These are phyloP conservation scores for Coelinius sp. DNA, from an alignment of 2,888 invertebrate genomes.

Conservation along the genomic window DNA sequence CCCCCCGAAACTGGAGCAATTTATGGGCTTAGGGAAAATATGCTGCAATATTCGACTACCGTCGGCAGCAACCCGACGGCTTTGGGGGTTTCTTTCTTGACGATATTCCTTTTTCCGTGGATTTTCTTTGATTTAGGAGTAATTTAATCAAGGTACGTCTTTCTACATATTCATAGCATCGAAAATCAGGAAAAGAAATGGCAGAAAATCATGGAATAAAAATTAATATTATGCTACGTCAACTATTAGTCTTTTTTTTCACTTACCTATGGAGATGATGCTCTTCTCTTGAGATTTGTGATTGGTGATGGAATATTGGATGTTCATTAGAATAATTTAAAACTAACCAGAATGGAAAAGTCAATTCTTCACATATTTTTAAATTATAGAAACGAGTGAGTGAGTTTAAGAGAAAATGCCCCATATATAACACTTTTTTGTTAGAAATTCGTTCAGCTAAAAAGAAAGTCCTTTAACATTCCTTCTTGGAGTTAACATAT, in stretches of 20 bases:
- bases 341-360: too few relatives aligned
- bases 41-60: slow-evolving; percentile 56
- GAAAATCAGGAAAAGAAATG: slow-evolving; percentile 23
- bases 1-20: slow-evolving; percentile 65
- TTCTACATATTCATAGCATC: background rate
- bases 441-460: too few relatives aligned
- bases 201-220: slow-evolving; percentile 31
- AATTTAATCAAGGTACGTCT: slow-evolving; percentile 39
- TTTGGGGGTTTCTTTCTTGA: slow-evolving; percentile 1
- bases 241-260: background rate
- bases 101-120: background rate
- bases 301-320: too few relatives aligned
- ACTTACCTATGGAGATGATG: background rate
- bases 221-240: slow-evolving; percentile 38
- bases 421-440: too few relatives aligned
- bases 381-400: too few relatives aligned
- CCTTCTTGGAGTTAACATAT: too few relatives aligned
- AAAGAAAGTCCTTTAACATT: too few relatives aligned
- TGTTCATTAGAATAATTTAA: too few relatives aligned
- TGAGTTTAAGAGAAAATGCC: too few relatives aligned
- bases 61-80: slow-evolving; percentile 43
- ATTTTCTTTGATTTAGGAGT: background rate
- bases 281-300: too few relatives aligned
- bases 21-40: slow-evolving; percentile 59
- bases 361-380: too few relatives aligned